phyloP scores from a whole-genome alignment of 2,888 invertebrate genomes.

The Clunio marinus region DNA sequence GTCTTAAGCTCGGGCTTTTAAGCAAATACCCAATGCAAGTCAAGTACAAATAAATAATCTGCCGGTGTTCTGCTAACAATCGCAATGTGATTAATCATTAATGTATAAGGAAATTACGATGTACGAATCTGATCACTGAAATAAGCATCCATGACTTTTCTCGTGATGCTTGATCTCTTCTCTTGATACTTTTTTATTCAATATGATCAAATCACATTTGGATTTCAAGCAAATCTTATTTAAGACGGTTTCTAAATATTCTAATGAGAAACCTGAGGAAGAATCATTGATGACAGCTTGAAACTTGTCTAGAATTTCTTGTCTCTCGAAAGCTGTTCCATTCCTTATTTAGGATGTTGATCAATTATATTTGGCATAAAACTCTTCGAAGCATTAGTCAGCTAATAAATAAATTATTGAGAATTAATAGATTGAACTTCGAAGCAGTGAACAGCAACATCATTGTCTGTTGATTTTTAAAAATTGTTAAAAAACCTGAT shows the following conservation, averaged over 20 bases:
- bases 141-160: not conserved
- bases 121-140: not conserved
- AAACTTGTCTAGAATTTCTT: not conserved
- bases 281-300: not conserved
- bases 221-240: not conserved
- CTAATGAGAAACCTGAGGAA: not conserved
- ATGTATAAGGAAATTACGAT: conserved; percentile 37
- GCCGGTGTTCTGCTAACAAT: conserved; percentile 36
- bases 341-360: conserved; percentile 25
- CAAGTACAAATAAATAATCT: conserved; percentile 18
- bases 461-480: too few relatives aligned
- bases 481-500: too few relatives aligned
- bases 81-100: conserved; percentile 33
- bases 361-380: conserved; percentile 5
- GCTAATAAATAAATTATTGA: too few relatives aligned
- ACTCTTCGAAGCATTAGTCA: conserved; percentile 8
- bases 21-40: conserved; percentile 18
- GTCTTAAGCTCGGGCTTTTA: too few relatives aligned
- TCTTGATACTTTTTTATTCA: not conserved
- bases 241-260: not conserved
- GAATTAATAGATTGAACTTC: too few relatives aligned
- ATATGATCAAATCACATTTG: not conserved
- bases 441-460: too few relatives aligned
- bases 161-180: not conserved
- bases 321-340: not conserved